phyloP scores from a whole-genome alignment of 2,113 vertebrate species.

The Apaloderma vittatum region DNA sequence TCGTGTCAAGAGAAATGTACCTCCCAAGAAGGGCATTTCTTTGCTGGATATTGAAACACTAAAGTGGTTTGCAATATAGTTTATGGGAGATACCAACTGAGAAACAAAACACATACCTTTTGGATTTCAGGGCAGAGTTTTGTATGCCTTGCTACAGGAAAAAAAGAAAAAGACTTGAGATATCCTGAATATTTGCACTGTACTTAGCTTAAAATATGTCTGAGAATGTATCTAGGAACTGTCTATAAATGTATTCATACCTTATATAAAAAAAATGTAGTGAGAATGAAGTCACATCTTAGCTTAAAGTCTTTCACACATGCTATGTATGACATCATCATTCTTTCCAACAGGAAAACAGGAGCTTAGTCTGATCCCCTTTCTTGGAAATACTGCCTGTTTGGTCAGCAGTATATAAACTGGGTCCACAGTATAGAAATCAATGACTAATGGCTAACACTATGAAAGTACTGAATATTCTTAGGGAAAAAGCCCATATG shows the following conservation, averaged over 20 bases:
- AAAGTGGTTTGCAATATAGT: background rate
- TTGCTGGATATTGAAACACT: background rate
- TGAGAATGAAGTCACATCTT: background rate
- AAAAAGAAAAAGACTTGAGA: background rate
- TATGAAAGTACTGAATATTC: background rate
- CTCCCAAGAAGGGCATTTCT: background rate
- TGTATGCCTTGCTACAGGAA: background rate
- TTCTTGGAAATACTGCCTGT: background rate
- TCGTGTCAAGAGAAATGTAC: background rate
- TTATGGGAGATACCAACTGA: background rate
- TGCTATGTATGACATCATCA: background rate
- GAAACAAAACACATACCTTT: constrained; percentile 32
- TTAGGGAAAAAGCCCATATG: background rate
- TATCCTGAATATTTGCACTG: background rate
- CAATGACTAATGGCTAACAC: background rate
- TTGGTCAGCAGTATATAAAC: background rate
- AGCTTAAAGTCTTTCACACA: background rate
- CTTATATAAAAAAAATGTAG: background rate
- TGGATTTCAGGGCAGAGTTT: background rate
- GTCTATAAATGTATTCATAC: background rate
- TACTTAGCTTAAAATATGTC: background rate
- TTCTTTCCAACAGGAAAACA: background rate
- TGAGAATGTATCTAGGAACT: background rate
- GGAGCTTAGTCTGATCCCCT: background rate
- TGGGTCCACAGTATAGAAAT: background rate